Evolutionary conservation across 1,140 invertebrate genomes (phyloP), one percentile per base, ranked within the genome.

Genomic region (Bombus cullumanus): DNA sequence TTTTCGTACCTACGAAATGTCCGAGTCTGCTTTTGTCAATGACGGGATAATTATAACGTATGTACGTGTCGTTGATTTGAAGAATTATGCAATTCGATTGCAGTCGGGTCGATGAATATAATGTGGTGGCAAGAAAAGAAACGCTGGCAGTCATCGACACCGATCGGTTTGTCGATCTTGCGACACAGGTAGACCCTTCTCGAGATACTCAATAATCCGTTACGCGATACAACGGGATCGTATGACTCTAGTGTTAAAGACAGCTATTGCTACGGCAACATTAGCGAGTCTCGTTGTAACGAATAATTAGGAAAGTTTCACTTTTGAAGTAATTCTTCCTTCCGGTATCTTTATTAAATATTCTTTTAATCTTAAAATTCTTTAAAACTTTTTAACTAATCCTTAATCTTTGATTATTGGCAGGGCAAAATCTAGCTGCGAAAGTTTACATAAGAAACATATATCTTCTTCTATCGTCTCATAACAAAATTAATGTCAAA

Each of bases 171-270:
- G 66, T 77, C 53, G 81, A 74, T 78, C 69, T 86, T 18, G 71
- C 62, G 64, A 68, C 73, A 53, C 43, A 41, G n/a, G 77, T 77
- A 77, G 69, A 81, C 43, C 84, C 84, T 85, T 81, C 84, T 85
- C 71, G 41, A 69, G 84, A 59, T 75, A 75, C 71, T 43, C 84
- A 43, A 68, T 59, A 81, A 81, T 85, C 84, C 84, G 84, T 85
- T 85, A 85, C 6, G 43, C 71, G 84, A 85, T 85, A 73, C 84
- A 85, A 81, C 84, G 79, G 84, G 68, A 85, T 85, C 77, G 68
- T 85, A 80, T 85, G 22, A 41, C 83, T 64, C 10, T 41, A 4
- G 13, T 25, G 57, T 80, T 85, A 39, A 80, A 62, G 15, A 31
- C 53, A 41, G n/a, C 31, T 31, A 59, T 71, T n/a, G 74, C 37